Evolutionary conservation across 92 coral and sea anemone species (phyloP), one percentile per base, ranked within the genome.

Genomic region (Diadumene lineata): DNA sequence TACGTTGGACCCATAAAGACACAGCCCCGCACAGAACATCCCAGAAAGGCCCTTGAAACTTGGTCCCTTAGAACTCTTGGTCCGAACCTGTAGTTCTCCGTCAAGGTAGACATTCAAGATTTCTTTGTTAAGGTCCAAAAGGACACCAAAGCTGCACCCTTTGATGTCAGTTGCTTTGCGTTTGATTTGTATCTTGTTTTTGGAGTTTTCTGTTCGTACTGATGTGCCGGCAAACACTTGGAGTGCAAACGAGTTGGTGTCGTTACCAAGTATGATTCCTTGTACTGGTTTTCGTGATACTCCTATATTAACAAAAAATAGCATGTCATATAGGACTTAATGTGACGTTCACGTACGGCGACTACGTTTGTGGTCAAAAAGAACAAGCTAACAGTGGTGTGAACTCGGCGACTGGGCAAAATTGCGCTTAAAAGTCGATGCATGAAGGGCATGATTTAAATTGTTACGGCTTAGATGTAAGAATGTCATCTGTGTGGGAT

Each of bases 1-100:
- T 15, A 76, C 87, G 61, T 88, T 88, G 82, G 85, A 32, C 23
- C 97, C 97, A 78, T 88, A 91, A 21, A 91, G 88, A 75, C 97
- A 91, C 51, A 86, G 79, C 43, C 82, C 97, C 33, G 97, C 93
- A 56, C 86, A 85, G 70, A 81, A 85, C 88, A 65, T 86, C 17
- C 97, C 97, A 26, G 81, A 74, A 64, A 91, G 86, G 24, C 87
- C 89, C 79, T 81, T 80, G 30, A 91, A 91, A 23, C 90, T 91
- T 23, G 97, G 97, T 25, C 97, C 97, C 77, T 88, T 91, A 0
- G 88, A 90, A 21, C 85, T 86, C 34, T 74, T 50, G 19, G 74
- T 68, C 60, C 83, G 83, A 27, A 87, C 82, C 50, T 87, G 97
- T 56, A 91, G 92, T 46, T 84, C 97, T 7, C 97, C 97, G 33